Evolutionary conservation across 2,113 vertebrate genomes (phyloP), one percentile per base, ranked within the genome.

Genomic region (Ictidomys tridecemlineatus): DNA sequence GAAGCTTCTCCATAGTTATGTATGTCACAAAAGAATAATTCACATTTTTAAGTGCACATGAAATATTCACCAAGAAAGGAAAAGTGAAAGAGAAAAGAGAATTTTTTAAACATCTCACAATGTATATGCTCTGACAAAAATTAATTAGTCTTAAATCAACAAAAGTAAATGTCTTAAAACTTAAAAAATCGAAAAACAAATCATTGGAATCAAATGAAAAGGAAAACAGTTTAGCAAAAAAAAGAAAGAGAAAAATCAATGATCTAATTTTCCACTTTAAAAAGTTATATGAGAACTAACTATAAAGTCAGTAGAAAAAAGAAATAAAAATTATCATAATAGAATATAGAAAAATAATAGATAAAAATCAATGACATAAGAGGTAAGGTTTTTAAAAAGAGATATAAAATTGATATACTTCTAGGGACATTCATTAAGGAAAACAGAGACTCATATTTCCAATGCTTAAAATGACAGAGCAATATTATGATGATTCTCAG

Each of bases 321-420:
- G 18, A 87, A 93, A n/a, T 65, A 72, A 22, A 94, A 82, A 58
- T 69, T 58, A 58, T 58, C 56, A 58, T 20, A 86, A 48, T 24
- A 82, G 24, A 76, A 58, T 74, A 34, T 91, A 7, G n/a, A 58
- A 78, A 83, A 51, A 83, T 11, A 89, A 92, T 28, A 45, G 30
- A 51, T 63, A 73, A 93, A 93, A 78, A 73, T 20, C n/a, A 80
- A 65, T 89, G 32, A 74, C 65, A 67, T 73, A 73, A 89, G 92
- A 67, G 1, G 20, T 79, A 11, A 42, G 12, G 16, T 84, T 77
- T 11, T 39, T 22, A 22, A 5, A 70, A n/a, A 48, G n/a, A 78
- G 51, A 32, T 26, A n/a, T 17, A 45, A 89, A 72, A 30, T 65
- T 84, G 56, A 45, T n/a, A 83, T n/a, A 37, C 9, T 34, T 67